A percentile compares a stretch with the other conserved stretches of the same genome.
Conservation (phyloP, 2,888 invertebrate species). For the Mythimna impura region DNA sequence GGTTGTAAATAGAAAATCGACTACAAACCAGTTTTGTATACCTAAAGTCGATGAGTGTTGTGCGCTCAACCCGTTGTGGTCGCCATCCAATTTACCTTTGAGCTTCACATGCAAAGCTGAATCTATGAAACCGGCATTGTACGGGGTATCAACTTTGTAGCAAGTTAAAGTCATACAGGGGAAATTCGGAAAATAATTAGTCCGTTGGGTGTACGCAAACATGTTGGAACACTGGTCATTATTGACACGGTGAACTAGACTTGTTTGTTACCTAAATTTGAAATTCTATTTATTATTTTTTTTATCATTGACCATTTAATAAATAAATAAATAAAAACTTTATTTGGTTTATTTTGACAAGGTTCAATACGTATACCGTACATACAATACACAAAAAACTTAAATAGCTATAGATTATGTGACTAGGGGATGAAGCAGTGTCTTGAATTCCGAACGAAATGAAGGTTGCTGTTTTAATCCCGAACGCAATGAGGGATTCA, state of each 20-base stretch:
- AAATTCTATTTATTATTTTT: background rate
- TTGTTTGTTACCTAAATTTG: background rate
- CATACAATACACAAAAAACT: too few species aligned
- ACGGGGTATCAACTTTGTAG: conserved; percentile 60
- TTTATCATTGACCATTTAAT: background rate
- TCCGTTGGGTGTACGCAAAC: conserved; percentile 50
- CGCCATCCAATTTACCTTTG: conserved; percentile 85
- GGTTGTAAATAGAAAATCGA: conserved; percentile 58
- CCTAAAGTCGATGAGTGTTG: conserved; percentile 70
- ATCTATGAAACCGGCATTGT: conserved; percentile 67
- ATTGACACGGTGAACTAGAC: conserved; percentile 3
- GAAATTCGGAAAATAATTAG: conserved; percentile 66
- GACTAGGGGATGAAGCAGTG: too few species aligned
- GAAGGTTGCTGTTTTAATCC: too few species aligned
- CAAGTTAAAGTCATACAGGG: conserved; percentile 53
- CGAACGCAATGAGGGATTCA: too few species aligned
- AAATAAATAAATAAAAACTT: too few species aligned
- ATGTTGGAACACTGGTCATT: conserved; percentile 26
- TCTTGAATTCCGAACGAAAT: too few species aligned
- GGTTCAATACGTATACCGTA: too few species aligned
- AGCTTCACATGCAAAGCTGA: conserved; percentile 74
- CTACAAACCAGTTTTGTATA: conserved; percentile 68
- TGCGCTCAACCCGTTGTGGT: conserved; percentile 77
- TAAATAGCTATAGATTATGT: too few species aligned
- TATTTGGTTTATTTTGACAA: too few species aligned